A percentile compares a stretch with the other conserved stretches of the same genome.
Evolutionary conservation across 2,888 invertebrate species (phyloP).

Genomic region (Aphrophora alni): DNA sequence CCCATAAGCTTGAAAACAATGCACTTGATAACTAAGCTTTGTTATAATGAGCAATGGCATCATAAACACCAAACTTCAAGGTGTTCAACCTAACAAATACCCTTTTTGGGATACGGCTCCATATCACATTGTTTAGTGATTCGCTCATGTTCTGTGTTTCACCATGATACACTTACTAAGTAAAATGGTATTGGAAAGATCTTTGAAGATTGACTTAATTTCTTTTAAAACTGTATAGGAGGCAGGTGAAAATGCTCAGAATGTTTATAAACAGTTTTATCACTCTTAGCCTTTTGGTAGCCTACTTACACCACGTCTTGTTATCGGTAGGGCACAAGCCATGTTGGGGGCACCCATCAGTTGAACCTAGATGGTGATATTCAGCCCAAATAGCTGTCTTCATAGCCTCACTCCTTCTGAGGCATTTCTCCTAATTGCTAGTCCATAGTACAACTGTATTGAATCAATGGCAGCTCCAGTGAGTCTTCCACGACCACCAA

Average conservation of each 20-base stretch:
- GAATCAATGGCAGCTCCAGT: slow-evolving; percentile 42
- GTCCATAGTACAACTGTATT: slow-evolving; percentile 49
- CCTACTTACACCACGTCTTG: too few species aligned
- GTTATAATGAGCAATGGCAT: background rate
- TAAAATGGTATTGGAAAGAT: slow-evolving; percentile 26
- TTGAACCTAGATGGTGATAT: slow-evolving; percentile 43
- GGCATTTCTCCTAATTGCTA: slow-evolving; percentile 48
- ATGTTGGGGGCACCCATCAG: too few species aligned
- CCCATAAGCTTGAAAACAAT: background rate
- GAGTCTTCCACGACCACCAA: too few species aligned
- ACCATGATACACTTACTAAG: slow-evolving; percentile 30
- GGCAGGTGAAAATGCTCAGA: too few species aligned
- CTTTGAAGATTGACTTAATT: slow-evolving; percentile 26
- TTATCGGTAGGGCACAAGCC: too few species aligned
- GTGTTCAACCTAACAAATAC: background rate
- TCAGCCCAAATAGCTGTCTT: slow-evolving; percentile 50
- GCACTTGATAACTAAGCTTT: background rate
- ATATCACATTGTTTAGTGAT: slow-evolving; percentile 30
- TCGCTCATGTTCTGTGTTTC: slow-evolving; percentile 31
- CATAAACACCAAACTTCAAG: background rate
- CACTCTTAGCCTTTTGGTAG: too few species aligned
- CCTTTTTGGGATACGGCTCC: background rate
- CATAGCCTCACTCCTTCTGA: slow-evolving; percentile 46
- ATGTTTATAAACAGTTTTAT: too few species aligned
- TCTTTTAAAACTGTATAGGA: background rate